A percentile compares a stretch with the other conserved stretches of the same genome.
Evolutionary conservation across 30 jellyfish, hydroid and myxozoan genomes (phyloP).

Genomic region (Aurelia coerulea): DNA sequence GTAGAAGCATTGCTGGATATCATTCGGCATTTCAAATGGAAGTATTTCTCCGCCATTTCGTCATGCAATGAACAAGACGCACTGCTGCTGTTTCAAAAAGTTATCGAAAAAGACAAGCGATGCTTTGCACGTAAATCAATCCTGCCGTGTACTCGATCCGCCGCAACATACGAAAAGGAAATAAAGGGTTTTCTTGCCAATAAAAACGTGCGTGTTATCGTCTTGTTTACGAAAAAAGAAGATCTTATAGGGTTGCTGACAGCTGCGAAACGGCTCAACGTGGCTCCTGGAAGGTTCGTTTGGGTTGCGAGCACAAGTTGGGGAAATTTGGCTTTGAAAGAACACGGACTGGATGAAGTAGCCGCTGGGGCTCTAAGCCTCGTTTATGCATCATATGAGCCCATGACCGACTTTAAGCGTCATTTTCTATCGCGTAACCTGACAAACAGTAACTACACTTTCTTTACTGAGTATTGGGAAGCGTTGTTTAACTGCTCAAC

Average conservation of each 20-base stretch:
- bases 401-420: constrained; percentile 22
- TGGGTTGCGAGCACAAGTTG: constrained; percentile 53
- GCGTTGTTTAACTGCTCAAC: constrained; percentile 43
- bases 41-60: constrained; percentile 50
- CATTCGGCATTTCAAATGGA: constrained; percentile 68
- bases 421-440: constrained; percentile 59
- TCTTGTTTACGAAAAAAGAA: constrained; percentile 30
- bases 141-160: constrained; percentile 43
- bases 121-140: constrained; percentile 45
- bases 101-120: not conserved
- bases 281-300: constrained; percentile 23
- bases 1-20: constrained; percentile 42
- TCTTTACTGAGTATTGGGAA: constrained; percentile 55
- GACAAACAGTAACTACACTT: constrained; percentile 1
- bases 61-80: constrained; percentile 64
- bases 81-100: constrained; percentile 7
- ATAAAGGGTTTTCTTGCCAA: constrained; percentile 1
- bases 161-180: constrained; percentile 29
- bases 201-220: constrained; percentile 38
- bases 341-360: constrained; percentile 34
- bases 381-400: not conserved
- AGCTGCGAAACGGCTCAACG: constrained; percentile 43
- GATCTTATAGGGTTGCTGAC: constrained; percentile 56
- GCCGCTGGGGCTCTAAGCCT: constrained; percentile 63
- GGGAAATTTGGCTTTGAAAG: constrained; percentile 35